Base-by-base conservation (phyloP, 2,888 invertebrate genomes). In the Acleris emargana region DNA sequence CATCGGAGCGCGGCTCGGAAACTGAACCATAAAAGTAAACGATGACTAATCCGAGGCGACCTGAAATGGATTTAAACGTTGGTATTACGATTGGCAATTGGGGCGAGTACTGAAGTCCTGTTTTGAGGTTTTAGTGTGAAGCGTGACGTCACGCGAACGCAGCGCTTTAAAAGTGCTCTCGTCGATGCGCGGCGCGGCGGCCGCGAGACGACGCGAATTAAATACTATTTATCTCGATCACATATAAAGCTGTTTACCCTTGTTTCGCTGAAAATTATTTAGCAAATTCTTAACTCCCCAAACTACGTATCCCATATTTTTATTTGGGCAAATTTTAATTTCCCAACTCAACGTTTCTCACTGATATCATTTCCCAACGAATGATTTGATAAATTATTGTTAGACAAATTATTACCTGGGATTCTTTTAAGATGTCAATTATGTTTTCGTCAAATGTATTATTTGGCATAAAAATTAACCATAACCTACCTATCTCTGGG, bases 171-270 rank as follows among this genome's bases (percentile, higher is more conserved):
- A 62, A 62, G 62, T 50, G 50, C 38, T 54, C 28, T 57, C 25
- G 42, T 52, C 38, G 58, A 42, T 55, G 55, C 42, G 49, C 28
- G 25, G 38, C 32, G 22, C 53, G 6, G 45, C 47, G 45, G 49
- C 47, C 45, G 58, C 9, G n/a, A 20, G 49, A 32, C 49, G 49
- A 18, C 49, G 57, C n/a, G 28, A 38, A 54, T 49, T 47, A 61
- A 61, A 47, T 50, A 58, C 61, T 38, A 61, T 61, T 61, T 49
- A 62, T 49, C 53, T 61, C 53, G 38, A 22, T 38, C 54, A 38
- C 38, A 42, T 38, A 49, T 54, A 54, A 47, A 32, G 32, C 22
- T n/a, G 22, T 58, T 18, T 25, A 22, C 52, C 45, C 17, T 45
- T n/a, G 45, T 17, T 45, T n/a, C n/a, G n/a, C n/a, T n/a, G n/a